Evolutionary conservation across 2,797 vertebrate genomes (phyloP), one percentile per base, ranked within the genome.

Genomic region (Lithobates sylvaticus): DNA sequence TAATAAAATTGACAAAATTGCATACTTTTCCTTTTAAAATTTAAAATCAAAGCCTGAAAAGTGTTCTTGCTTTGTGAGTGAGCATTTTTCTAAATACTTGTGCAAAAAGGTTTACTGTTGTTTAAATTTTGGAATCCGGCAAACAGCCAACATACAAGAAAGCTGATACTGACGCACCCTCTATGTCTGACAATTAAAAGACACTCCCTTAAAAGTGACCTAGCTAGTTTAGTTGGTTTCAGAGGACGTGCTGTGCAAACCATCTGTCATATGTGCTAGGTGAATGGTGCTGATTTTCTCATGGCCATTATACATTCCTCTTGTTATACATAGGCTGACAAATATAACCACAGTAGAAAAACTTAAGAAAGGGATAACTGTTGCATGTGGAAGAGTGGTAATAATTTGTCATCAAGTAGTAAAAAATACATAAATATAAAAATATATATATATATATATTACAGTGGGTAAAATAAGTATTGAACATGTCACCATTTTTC

Each of bases 81-180:
- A 36, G 34, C 34, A 36, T 61, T 61, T 23, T 23, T 6, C 10
- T 39, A 39, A 61, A 5, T 4, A 61, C 21, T 61, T 23, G 5
- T 61, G 21, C 54, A 61, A 61, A 61, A 61, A 61, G 54, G 21
- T 61, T 61, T 23, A 8, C 54, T 61, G 7, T 61, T 61, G 6
- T 61, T 6, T 18, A 70, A 12, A 36, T 77, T 84, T 77, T 34
- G 75, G 72, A 54, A 71, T 34, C n/a, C 50, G 85, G 68, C 42
- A 74, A n/a, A 32, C 16, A 58, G 34, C 42, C 81, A 50, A 15
- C 34, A 23, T 54, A 6, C 26, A 34, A 81, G 78, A 70, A 78
- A 84, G 42, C 76, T 74, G 54, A 85, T 73, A 71, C 80, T 74
- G 26, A 36, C 86, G 84, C 86, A 69, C 86, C 86, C 36, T 68